Percentiles rank a stretch among this genome's conserved stretches.
phyloP scores from a whole-genome alignment of 2,113 vertebrate species.

The Motacilla tschutschensis region DNA sequence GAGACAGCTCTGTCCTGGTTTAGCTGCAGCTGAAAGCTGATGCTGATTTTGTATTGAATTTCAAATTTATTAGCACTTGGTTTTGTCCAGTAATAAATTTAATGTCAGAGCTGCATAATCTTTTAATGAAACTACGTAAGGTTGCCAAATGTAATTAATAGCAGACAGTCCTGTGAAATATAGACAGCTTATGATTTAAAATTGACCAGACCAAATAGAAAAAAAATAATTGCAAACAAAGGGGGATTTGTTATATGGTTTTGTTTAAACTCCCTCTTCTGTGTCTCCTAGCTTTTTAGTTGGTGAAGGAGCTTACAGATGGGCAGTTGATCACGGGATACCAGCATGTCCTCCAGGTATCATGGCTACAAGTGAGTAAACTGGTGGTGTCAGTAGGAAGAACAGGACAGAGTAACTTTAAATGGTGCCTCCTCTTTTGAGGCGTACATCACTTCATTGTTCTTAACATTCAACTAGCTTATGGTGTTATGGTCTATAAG shows the following conservation, averaged over 20 bases:
- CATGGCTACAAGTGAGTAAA: constrained; percentile 96
- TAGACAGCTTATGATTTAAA: constrained; percentile 10
- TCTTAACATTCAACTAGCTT: neutral
- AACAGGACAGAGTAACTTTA: constrained; percentile 49
- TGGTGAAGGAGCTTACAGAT: constrained; percentile 93
- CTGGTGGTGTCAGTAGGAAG: constrained; percentile 59
- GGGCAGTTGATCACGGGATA: constrained; percentile 95
- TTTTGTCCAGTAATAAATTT: neutral
- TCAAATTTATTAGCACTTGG: neutral
- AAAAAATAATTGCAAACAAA: constrained; percentile 47
- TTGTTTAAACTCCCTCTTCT: constrained; percentile 64
- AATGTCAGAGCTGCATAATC: neutral
- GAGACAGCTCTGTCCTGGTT: neutral
- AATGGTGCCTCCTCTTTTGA: constrained; percentile 35
- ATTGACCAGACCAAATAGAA: constrained; percentile 15
- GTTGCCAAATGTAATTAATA: neutral
- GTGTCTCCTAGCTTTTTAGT: constrained; percentile 91
- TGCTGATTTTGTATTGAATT: neutral
- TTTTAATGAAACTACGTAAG: neutral
- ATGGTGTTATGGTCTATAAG: neutral
- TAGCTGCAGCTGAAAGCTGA: neutral
- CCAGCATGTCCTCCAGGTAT: constrained; percentile 90
- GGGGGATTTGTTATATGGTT: constrained; percentile 50
- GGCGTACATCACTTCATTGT: constrained; percentile 19
- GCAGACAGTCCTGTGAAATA: neutral